Percentiles rank a stretch among this genome's conserved stretches.
Evolutionary conservation across 2,888 invertebrate species (phyloP).

Genomic region (Epinotia demarniana): DNA sequence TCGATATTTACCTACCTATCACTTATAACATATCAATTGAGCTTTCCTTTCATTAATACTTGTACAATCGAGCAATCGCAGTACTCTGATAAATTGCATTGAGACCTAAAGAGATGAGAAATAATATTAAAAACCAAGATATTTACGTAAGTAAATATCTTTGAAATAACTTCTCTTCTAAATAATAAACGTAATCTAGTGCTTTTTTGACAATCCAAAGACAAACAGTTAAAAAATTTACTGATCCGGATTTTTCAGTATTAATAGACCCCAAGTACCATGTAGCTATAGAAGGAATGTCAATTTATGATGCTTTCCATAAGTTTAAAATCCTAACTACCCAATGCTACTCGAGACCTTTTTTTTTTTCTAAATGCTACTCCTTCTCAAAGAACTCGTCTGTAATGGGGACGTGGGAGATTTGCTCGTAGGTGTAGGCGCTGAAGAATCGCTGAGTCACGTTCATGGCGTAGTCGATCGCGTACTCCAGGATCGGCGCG

Average conservation of each 20-base stretch:
- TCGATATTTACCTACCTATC: no score
- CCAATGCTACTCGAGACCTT: background rate
- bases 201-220: background rate
- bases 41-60: background rate
- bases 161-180: background rate
- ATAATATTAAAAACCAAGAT: background rate
- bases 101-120: background rate
- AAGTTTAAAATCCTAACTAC: background rate
- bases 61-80: background rate
- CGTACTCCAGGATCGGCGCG: slow-evolving; percentile 78
- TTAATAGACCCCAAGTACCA: background rate
- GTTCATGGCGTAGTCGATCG: slow-evolving; percentile 79
- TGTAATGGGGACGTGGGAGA: slow-evolving; percentile 71
- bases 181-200: background rate
- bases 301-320: background rate
- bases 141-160: background rate
- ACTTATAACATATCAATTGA: background rate
- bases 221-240: background rate
- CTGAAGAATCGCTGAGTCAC: slow-evolving; percentile 79
- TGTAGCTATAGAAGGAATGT: background rate
- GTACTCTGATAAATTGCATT: background rate
- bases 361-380: slow-evolving; percentile 40
- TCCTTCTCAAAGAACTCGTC: slow-evolving; percentile 77
- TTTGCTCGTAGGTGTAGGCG: slow-evolving; percentile 76
- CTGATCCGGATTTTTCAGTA: background rate